phyloP scores from a whole-genome alignment of 2,797 vertebrate species.

The Tokudaia muenninki region DNA sequence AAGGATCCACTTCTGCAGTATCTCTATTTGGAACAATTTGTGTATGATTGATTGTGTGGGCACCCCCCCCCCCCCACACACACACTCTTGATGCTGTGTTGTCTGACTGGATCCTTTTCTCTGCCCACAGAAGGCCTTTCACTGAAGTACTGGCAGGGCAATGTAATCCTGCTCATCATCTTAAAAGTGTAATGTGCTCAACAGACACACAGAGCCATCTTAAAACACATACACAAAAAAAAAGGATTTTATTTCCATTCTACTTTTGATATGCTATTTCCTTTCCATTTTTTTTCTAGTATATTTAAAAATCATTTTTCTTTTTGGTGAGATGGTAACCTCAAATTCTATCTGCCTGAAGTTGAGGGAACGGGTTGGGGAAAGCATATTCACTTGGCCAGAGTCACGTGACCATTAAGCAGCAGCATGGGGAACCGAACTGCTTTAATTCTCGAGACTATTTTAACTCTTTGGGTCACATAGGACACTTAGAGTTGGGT shows the following conservation, averaged over 20 bases:
- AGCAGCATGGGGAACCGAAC: not conserved
- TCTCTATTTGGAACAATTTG: not conserved
- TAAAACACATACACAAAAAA: not conserved
- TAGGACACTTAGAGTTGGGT: not conserved
- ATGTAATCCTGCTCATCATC: not conserved
- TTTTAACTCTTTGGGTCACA: not conserved
- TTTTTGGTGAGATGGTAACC: not conserved
- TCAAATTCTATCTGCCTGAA: not conserved
- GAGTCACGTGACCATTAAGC: not conserved
- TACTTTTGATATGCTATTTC: conserved; percentile 7
- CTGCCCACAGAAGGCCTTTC: not conserved
- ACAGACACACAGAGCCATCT: not conserved
- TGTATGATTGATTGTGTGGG: not conserved
- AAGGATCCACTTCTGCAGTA: not conserved
- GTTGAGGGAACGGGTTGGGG: not conserved
- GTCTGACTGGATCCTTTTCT: not conserved
- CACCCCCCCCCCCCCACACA: not conserved
- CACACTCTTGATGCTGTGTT: not conserved
- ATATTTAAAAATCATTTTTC: not conserved
- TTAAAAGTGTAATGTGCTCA: conserved; percentile 16
- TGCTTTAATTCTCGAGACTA: not conserved
- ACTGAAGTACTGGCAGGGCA: not conserved
- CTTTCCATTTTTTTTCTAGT: not conserved
- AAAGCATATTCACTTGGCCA: not conserved
- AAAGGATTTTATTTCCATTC: not conserved